Evolutionary conservation across 1,140 invertebrate species (phyloP), one percentile per base, ranked within the genome.

Genomic region (Neocloeon triangulifer): DNA sequence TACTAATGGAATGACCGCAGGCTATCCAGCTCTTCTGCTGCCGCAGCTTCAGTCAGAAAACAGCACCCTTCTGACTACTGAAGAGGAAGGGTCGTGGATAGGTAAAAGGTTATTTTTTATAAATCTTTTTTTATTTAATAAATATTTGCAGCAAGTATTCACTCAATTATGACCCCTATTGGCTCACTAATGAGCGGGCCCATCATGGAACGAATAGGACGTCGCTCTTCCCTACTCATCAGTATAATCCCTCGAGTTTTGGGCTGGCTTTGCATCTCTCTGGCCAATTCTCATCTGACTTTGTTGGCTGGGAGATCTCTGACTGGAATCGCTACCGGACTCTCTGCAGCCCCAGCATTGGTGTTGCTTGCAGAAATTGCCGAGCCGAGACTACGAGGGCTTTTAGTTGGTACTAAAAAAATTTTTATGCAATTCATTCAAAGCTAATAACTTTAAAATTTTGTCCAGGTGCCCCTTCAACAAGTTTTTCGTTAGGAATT

Each of bases 1-100:
- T 5, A 64, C 62, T 15, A 67, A 62, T 29, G 44, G 44, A 12
- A 44, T 46, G 8, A 44, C 41, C 25, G 30, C 44, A 32, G 32
- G 39, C n/a, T 46, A 41, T 30, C 43, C 41, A 2, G 39, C 38
- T 19, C 28, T 46, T 21, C 29, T 43, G 8, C 27, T 44, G 7
- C 40, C 36, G 12, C 35, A 44, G 19, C 27, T 43, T 4, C 32
- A 35, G 15, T 25, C 32, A 7, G 31, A 35, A n/a, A 25, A 37
- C 19, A 33, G 19, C 14, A 39, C 37, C 9, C 19, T 37, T 1
- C 20, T 8, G 2, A 33, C 41, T 12, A 37, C 25, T 12, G 31
- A 29, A 20, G 36, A 28, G 3, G 30, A 38, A 23, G 41, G 39
- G 15, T 41, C 41, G 8, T 46, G 44, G 44, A 36, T 44, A 33